phyloP scores from a whole-genome alignment of 2,113 vertebrate species.

The Fulmarus glacialis region DNA sequence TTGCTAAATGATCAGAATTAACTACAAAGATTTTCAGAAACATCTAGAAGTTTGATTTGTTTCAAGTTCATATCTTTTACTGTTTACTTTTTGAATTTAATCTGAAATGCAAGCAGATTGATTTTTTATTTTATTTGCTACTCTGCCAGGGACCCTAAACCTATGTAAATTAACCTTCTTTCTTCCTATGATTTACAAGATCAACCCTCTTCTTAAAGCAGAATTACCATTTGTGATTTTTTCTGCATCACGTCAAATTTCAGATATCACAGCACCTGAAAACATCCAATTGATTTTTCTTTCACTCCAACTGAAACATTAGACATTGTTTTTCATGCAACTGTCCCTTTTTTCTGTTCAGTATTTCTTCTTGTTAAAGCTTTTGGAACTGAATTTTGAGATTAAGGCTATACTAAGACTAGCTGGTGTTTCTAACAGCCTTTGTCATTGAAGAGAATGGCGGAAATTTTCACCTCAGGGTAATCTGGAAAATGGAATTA shows the following conservation, averaged over 20 bases:
- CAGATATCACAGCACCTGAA: not conserved
- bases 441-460: not conserved
- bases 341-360: not conserved
- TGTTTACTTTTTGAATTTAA: not conserved
- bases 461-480: not conserved
- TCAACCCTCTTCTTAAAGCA: not conserved
- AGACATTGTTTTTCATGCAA: fast-evolving
- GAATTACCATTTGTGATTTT: not conserved
- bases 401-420: not conserved
- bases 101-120: not conserved
- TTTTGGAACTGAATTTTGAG: not conserved
- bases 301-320: not conserved
- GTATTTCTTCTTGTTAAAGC: not conserved
- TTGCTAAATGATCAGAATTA: not conserved
- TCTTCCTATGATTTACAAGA: not conserved
- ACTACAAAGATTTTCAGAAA: not conserved
- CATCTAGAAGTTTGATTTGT: not conserved
- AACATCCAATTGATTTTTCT: not conserved
- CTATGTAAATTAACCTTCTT: not conserved
- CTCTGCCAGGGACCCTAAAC: not conserved
- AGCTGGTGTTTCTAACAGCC: not conserved
- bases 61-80: not conserved
- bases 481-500: not conserved
- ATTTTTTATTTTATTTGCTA: not conserved
- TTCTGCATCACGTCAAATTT: not conserved